Base-by-base conservation (phyloP, 37 sponge, comb jelly and placozoan species). In the Halichondria panicea region DNA sequence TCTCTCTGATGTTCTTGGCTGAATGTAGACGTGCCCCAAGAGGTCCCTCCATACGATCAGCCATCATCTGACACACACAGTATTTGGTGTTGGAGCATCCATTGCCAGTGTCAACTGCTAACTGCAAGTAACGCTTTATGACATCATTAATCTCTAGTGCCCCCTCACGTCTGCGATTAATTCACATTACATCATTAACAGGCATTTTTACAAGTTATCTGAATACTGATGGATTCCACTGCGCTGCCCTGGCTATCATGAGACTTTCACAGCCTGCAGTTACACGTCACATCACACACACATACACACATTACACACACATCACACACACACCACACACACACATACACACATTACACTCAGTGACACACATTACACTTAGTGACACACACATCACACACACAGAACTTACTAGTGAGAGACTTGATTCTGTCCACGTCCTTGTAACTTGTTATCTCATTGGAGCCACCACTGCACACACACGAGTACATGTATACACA, bases 241-340 rank as follows among this genome's bases (percentile, higher is more conserved):
- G 84, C 42, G 99, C 99, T 12, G 94, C 90, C 62, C 99, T 59
- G 13, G 99, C 99, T 22, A 98, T 30, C 99, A 98, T 98, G 39
- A 95, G 86, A 19, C 94, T 90, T 21, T 56, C 33, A 48, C 90
- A 86, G 4, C 86, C 91, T 91, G 66, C 34, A 54, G 37, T 5
- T 28, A 31, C 1, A 21, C 1, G 22, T n/a, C n/a, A n/a, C n/a
- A n/a, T n/a, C n/a, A n/a, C n/a, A n/a, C n/a, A n/a, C n/a, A n/a
- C n/a, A n/a, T n/a, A n/a, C n/a, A n/a, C 1, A 34, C 66, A 56
- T n/a, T n/a, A n/a, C 59, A 27, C 9, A 30, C 13, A 65, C 39
- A 9, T 9, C n/a, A n/a, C n/a, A n/a, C n/a, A n/a, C n/a, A n/a
- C n/a, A n/a, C n/a, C n/a, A n/a, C n/a, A n/a, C n/a, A n/a, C n/a